Evolutionary conservation across 2,888 invertebrate species (phyloP).

Genomic region (Cephus sareptanus): DNA sequence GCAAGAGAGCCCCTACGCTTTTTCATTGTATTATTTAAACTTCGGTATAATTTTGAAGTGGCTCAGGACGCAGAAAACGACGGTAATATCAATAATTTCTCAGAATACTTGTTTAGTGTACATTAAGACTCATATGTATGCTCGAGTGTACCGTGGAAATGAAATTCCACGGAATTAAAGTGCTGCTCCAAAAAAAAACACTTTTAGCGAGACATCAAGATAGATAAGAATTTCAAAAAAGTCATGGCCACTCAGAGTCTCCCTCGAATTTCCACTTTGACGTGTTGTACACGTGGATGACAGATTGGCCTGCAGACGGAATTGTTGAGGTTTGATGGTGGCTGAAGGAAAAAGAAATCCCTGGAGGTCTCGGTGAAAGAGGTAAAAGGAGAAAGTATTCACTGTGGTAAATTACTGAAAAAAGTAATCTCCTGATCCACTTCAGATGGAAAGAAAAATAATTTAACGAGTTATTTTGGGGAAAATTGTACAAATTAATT

Average conservation of each 20-base stretch:
- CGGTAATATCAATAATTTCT: neutral
- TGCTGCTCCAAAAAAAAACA: no score
- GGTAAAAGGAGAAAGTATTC: neutral
- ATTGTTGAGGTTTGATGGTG: neutral
- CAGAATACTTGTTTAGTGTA: neutral
- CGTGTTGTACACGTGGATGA: neutral
- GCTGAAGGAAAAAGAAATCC: neutral
- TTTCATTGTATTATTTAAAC: neutral
- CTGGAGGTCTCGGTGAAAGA: neutral
- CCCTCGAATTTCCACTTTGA: neutral
- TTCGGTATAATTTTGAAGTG: neutral
- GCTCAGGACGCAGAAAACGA: neutral
- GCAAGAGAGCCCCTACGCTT: neutral
- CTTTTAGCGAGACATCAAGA: neutral
- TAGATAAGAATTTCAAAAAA: neutral
- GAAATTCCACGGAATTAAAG: neutral
- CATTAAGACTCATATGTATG: neutral
- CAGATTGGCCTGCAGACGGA: neutral
- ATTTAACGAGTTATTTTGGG: no score
- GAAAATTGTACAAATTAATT: neutral
- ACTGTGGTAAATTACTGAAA: neutral
- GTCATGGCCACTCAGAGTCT: neutral
- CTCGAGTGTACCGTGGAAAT: neutral
- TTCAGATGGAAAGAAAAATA: no score
- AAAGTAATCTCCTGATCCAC: no score